A percentile compares a stretch with the other conserved stretches of the same genome.
Evolutionary conservation across 2,797 vertebrate genomes (phyloP).

Genomic region (Peromyscus nudipes): DNA sequence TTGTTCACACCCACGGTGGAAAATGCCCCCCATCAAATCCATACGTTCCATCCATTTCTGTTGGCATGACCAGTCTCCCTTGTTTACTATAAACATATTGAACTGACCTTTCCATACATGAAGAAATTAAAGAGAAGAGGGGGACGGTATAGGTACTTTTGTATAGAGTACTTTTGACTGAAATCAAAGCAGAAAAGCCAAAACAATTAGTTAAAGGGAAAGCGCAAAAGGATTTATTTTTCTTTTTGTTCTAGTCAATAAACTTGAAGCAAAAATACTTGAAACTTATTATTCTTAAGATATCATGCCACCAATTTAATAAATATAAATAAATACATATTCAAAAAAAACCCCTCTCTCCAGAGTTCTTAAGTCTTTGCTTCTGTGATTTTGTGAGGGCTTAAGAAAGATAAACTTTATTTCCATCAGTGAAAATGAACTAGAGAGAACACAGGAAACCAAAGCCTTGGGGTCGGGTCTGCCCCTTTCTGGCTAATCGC

Average conservation of each 20-base stretch:
- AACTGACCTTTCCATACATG: background rate
- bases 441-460: background rate
- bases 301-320: background rate
- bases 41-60: background rate
- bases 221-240: background rate
- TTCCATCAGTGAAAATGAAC: background rate
- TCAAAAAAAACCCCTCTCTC: background rate
- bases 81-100: background rate
- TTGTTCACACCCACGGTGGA: background rate
- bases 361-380: background rate
- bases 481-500: background rate
- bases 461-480: background rate
- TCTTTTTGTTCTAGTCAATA: constrained; percentile 9
- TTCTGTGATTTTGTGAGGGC: background rate
- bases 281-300: constrained; percentile 21
- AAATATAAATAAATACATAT: constrained; percentile 47
- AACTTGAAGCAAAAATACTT: background rate
- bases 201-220: background rate
- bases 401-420: constrained; percentile 9
- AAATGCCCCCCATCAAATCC: background rate
- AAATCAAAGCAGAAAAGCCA: background rate
- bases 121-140: background rate
- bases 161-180: background rate
- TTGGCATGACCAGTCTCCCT: background rate
- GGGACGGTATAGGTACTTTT: background rate